Percentiles rank a stretch among this genome's conserved stretches.
Conservation (phyloP, 2,113 vertebrate species). For the Lagopus muta region DNA sequence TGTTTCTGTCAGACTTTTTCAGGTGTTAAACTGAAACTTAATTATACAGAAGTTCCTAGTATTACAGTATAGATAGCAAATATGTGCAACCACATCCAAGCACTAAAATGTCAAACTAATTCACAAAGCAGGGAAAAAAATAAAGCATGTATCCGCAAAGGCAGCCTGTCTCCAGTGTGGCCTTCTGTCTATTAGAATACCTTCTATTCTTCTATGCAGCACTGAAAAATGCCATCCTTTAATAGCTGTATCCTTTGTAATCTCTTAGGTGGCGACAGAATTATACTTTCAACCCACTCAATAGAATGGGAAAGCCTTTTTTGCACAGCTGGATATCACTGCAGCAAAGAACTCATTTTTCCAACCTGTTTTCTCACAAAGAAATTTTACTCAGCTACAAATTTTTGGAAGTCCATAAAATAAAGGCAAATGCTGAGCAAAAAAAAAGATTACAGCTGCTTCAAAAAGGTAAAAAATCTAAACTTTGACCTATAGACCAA, state of each 20-base stretch:
- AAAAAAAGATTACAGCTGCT: not conserved
- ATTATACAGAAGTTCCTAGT: not conserved
- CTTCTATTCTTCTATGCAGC: not conserved
- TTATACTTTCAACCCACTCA: slow-evolving; percentile 12
- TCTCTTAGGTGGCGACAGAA: not conserved
- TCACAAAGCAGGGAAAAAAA: not conserved
- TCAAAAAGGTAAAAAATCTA: not conserved
- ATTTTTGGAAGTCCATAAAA: not conserved
- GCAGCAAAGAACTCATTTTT: slow-evolving; percentile 39
- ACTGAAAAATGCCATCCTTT: slow-evolving; percentile 37
- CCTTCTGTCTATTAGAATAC: not conserved
- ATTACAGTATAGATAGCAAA: not conserved
- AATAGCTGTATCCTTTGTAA: slow-evolving; percentile 25
- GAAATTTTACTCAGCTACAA: slow-evolving; percentile 31
- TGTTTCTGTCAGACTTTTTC: not conserved
- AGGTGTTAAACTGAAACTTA: not conserved
- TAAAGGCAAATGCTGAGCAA: slow-evolving; percentile 20
- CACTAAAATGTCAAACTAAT: not conserved
- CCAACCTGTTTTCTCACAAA: slow-evolving; percentile 11
- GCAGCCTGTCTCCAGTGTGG: not conserved
- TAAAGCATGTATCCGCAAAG: not conserved
- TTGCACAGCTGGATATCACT: slow-evolving; percentile 47
- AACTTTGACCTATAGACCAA: not conserved
- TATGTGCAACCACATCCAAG: not conserved
- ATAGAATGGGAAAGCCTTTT: slow-evolving; percentile 19